Conservation (phyloP, 2,888 invertebrate genomes). For the Macrosiphum euphorbiae region DNA sequence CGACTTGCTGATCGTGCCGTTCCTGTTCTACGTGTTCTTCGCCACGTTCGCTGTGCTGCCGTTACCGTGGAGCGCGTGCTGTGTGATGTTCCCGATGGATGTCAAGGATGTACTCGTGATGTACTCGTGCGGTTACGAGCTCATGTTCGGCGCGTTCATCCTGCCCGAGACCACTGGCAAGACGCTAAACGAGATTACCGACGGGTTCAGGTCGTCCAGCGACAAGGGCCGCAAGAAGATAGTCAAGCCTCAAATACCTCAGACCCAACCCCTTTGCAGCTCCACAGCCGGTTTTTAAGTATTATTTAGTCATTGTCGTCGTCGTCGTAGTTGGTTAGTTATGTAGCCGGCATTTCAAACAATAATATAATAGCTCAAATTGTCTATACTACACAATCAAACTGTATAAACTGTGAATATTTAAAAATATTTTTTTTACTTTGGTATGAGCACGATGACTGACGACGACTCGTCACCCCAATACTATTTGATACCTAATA, state of each 20-base stretch:
- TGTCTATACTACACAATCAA: not conserved
- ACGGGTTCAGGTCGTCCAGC: slow-evolving; percentile 25
- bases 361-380: not conserved
- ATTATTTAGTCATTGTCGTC: not conserved
- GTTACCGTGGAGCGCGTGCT: slow-evolving; percentile 58
- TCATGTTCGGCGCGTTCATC: slow-evolving; percentile 63
- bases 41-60: slow-evolving; percentile 64
- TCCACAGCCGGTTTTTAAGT: not conserved
- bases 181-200: slow-evolving; percentile 55
- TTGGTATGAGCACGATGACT: not conserved
- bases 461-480: not conserved
- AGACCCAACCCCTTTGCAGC: not conserved
- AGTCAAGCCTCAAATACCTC: not conserved
- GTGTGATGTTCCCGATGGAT: slow-evolving; percentile 65
- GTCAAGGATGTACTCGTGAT: slow-evolving; percentile 62
- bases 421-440: not conserved
- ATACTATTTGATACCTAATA: not conserved
- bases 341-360: not conserved
- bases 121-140: slow-evolving; percentile 56
- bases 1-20: slow-evolving; percentile 37
- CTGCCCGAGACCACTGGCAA: slow-evolving; percentile 64
- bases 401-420: not conserved
- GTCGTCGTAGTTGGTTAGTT: not conserved
- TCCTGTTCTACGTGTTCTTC: slow-evolving; percentile 58
- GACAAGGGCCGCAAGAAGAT: not conserved